Evolutionary conservation across 1,140 invertebrate species (phyloP).

Genomic region (Cyphomyrmex costatus): DNA sequence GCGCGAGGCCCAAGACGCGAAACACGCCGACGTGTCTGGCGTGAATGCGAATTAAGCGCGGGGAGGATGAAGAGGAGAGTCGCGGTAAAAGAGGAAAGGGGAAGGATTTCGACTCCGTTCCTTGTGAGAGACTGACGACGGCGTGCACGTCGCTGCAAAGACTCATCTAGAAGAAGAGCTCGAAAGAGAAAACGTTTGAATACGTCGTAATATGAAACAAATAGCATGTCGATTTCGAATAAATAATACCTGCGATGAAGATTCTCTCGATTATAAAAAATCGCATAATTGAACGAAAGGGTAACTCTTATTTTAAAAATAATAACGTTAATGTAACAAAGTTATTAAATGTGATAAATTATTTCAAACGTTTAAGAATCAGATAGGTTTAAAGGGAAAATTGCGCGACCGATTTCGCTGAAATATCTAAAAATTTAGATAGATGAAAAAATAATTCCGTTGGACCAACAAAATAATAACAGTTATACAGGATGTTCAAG

Average conservation of each 20-base stretch:
- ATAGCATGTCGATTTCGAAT: background rate
- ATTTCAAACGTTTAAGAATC: background rate
- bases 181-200: background rate
- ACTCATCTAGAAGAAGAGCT: background rate
- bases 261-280: background rate
- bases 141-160: background rate
- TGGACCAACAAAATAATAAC: no score
- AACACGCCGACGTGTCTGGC: conserved; percentile 56
- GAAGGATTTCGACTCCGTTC: conserved; percentile 37
- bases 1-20: conserved; percentile 43
- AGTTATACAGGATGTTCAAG: no score
- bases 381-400: background rate
- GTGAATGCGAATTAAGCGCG: conserved; percentile 58
- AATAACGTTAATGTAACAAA: background rate
- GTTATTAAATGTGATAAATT: background rate
- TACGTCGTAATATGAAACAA: background rate
- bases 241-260: background rate
- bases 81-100: conserved; percentile 5
- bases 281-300: background rate
- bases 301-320: background rate
- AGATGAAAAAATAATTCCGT: no score
- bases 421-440: no score
- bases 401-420: no score
- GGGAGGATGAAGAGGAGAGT: background rate
- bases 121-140: conserved; percentile 40